Evolutionary conservation across 2,113 vertebrate genomes (phyloP).

Genomic region (Pardalotus punctatus): DNA sequence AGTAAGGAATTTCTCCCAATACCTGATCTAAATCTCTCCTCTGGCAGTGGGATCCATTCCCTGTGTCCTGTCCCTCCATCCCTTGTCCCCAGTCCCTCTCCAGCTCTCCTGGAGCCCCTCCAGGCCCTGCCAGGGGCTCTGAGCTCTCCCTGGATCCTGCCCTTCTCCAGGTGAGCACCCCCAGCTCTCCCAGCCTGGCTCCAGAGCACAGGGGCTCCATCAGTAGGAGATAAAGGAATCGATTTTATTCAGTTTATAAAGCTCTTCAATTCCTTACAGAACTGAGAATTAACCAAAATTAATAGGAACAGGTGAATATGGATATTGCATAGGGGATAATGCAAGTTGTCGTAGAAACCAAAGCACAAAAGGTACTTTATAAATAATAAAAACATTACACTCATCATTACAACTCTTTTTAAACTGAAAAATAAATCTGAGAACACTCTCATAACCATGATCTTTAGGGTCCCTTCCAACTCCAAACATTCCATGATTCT

Average conservation of each 20-base stretch:
- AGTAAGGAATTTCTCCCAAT: neutral
- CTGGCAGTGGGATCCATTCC: no score
- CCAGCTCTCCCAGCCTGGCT: neutral
- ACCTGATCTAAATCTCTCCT: neutral
- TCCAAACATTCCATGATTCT: neutral
- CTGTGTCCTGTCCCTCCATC: no score
- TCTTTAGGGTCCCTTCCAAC: neutral
- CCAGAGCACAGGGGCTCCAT: neutral
- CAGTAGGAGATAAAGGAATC: neutral
- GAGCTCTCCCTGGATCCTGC: neutral
- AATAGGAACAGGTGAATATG: neutral
- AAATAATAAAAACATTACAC: neutral
- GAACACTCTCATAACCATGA: neutral
- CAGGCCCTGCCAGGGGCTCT: neutral
- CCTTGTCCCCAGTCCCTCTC: neutral
- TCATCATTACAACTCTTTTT: neutral
- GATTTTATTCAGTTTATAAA: neutral
- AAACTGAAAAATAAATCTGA: neutral
- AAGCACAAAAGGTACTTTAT: neutral
- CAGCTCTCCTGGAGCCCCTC: neutral
- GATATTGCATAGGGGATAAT: neutral
- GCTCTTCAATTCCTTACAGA: neutral
- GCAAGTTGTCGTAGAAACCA: neutral
- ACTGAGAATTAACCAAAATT: neutral
- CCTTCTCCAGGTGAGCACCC: neutral